A percentile compares a stretch with the other conserved stretches of the same genome.
Evolutionary conservation across 1,140 invertebrate species (phyloP).

Genomic region (Caenorhabditis briggsae): DNA sequence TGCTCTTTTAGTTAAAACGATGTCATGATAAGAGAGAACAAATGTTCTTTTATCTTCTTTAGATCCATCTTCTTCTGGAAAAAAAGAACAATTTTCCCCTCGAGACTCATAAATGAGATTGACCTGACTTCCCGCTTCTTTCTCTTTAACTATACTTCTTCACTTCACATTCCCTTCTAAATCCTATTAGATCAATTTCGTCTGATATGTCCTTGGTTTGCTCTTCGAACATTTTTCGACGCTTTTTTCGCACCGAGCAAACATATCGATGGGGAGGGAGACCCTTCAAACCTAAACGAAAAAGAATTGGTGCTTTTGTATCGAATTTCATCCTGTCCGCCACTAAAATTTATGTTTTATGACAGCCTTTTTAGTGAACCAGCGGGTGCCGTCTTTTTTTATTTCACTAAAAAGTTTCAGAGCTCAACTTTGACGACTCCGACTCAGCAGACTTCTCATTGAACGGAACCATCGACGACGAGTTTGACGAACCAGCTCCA

Average conservation of each 20-base stretch:
- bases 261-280: neutral
- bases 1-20: constrained; percentile 18
- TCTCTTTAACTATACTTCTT: constrained; percentile 13
- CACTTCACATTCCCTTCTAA: neutral
- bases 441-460: constrained; percentile 32
- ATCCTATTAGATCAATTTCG: constrained; percentile 20
- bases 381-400: neutral
- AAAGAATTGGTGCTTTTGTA: constrained; percentile 26
- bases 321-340: constrained; percentile 7
- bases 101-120: constrained; percentile 45
- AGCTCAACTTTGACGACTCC: constrained; percentile 50
- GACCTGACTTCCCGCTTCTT: neutral
- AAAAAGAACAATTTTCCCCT: constrained; percentile 24
- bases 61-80: neutral
- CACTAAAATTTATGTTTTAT: constrained; percentile 43
- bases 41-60: constrained; percentile 48
- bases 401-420: constrained; percentile 20
- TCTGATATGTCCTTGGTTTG: neutral
- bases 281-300: constrained; percentile 33
- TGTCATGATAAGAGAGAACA: constrained; percentile 40
- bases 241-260: constrained; percentile 21
- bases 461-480: constrained; percentile 1
- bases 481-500: constrained; percentile 19
- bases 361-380: constrained; percentile 4
- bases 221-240: neutral